phyloP scores from a whole-genome alignment of 2,888 invertebrate species.

The Dryadula phaetusa region DNA sequence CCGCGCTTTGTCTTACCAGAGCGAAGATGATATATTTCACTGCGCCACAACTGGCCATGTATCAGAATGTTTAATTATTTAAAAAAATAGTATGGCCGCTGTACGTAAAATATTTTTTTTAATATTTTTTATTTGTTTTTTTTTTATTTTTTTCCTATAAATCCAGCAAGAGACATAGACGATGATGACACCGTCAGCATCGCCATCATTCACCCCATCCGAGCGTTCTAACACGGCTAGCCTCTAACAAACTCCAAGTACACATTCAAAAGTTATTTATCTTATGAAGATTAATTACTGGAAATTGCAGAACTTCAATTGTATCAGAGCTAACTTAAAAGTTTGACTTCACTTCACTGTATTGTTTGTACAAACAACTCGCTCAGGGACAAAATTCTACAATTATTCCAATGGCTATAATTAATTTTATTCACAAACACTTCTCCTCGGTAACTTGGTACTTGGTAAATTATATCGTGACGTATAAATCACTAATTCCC shows the following conservation, averaged over 20 bases:
- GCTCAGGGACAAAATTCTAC: constrained; percentile 26
- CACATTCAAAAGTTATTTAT: constrained; percentile 35
- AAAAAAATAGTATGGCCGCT: too few species aligned
- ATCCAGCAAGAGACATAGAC: too few species aligned
- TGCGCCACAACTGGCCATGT: too few species aligned
- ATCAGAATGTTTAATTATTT: too few species aligned
- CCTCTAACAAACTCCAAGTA: constrained; percentile 23
- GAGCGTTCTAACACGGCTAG: constrained; percentile 12
- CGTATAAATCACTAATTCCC: constrained; percentile 23
- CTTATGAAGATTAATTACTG: constrained; percentile 42
- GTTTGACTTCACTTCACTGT: constrained; percentile 40
- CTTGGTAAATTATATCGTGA: background rate
- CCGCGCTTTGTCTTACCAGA: too few species aligned
- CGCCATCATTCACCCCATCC: background rate
- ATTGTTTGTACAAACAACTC: constrained; percentile 27
- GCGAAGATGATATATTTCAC: too few species aligned
- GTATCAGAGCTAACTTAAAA: constrained; percentile 37
- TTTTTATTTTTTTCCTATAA: too few species aligned
- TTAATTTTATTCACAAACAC: constrained; percentile 30
- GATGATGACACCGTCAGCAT: background rate
- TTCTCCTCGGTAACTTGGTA: background rate
- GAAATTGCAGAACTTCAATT: constrained; percentile 42
- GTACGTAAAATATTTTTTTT: too few species aligned
- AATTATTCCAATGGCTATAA: constrained; percentile 28
- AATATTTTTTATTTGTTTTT: too few species aligned